These are phyloP conservation scores for Drosophila neoperkinsi DNA, from an alignment of 2,888 invertebrate species.

Conservation along the genomic window DNA sequence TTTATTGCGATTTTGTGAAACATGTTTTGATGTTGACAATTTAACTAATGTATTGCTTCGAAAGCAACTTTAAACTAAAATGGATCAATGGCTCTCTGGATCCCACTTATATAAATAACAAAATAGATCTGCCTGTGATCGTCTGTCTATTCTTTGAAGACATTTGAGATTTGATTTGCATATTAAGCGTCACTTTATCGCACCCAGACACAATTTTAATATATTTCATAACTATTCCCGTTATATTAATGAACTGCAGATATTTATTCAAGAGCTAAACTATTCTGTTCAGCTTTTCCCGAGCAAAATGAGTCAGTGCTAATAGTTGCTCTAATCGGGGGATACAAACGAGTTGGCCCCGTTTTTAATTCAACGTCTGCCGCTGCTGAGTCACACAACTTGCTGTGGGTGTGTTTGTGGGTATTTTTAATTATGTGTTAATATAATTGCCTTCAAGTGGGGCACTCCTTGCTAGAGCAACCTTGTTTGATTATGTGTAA, in stretches of 20 bases:
- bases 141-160: neutral
- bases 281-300: neutral
- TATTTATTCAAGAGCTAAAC: neutral
- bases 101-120: neutral
- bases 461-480: neutral
- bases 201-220: neutral
- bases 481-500: neutral
- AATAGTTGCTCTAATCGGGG: neutral
- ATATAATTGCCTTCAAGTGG: neutral
- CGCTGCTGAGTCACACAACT: neutral
- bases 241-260: neutral
- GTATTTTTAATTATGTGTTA: neutral
- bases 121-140: neutral
- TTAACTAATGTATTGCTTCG: too few relatives aligned
- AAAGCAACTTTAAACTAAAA: too few relatives aligned
- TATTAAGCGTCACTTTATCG: neutral
- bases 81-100: neutral
- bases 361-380: neutral
- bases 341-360: slow-evolving; percentile 4
- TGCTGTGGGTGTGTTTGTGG: slow-evolving; percentile 4
- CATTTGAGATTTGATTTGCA: neutral
- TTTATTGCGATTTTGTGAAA: neutral
- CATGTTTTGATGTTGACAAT: neutral
- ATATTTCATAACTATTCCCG: neutral
- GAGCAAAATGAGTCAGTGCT: neutral